phyloP scores from a whole-genome alignment of 2,888 invertebrate species.

The Thelaira solivaga region DNA sequence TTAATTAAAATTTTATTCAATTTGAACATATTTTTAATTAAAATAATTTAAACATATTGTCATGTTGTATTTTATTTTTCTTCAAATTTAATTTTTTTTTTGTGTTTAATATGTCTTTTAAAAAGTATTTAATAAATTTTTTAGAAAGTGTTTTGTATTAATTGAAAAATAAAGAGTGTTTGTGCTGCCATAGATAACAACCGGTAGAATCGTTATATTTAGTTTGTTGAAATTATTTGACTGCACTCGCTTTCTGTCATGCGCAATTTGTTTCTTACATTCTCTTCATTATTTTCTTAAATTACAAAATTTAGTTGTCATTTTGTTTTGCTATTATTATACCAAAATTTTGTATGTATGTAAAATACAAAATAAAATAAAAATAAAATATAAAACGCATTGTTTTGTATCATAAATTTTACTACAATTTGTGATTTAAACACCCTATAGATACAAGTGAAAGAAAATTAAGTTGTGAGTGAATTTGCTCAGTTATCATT shows the following conservation, averaged over 20 bases:
- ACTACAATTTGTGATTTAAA: slow-evolving; percentile 18
- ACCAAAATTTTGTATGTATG: not conserved
- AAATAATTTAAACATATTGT: too few relatives aligned
- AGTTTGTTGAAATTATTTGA: slow-evolving; percentile 24
- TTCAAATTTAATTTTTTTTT: too few relatives aligned
- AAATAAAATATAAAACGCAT: slow-evolving; percentile 1
- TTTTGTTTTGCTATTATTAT: not conserved
- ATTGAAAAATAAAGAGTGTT: not conserved
- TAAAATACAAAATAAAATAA: not conserved
- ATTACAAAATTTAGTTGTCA: slow-evolving; percentile 27
- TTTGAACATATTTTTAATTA: too few relatives aligned
- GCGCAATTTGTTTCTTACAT: slow-evolving; percentile 36
- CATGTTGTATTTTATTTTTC: too few relatives aligned
- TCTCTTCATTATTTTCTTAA: slow-evolving; percentile 8
- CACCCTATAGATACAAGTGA: not conserved
- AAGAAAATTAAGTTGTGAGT: not conserved
- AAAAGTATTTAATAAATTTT: not conserved
- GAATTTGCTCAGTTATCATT: too few relatives aligned
- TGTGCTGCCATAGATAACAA: not conserved
- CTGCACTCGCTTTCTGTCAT: slow-evolving; percentile 31
- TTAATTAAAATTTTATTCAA: too few relatives aligned
- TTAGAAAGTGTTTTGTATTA: slow-evolving; percentile 32
- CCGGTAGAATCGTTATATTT: slow-evolving; percentile 54
- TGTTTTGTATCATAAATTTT: slow-evolving; percentile 34
- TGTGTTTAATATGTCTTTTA: too few relatives aligned